Percentiles rank a stretch among this genome's conserved stretches.
Conservation (phyloP, 2,888 invertebrate species). For the Vanessa cardui region DNA sequence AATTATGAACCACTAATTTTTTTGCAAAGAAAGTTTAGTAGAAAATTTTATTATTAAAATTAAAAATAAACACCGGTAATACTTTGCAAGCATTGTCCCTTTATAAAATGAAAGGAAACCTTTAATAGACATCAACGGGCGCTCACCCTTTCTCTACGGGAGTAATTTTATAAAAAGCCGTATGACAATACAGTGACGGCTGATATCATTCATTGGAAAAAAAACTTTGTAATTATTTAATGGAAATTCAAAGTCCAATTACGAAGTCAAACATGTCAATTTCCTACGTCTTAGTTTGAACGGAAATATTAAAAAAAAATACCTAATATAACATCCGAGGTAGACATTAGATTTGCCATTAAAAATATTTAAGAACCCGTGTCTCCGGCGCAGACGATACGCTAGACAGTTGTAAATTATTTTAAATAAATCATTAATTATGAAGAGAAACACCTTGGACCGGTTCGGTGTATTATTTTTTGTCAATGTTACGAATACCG, state of each 20-base stretch:
- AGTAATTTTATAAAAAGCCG: neutral
- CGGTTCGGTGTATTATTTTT: constrained; percentile 2
- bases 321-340: neutral
- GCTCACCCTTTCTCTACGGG: constrained; percentile 21
- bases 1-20: too few relatives aligned
- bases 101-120: constrained; percentile 44
- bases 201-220: too few relatives aligned
- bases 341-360: neutral
- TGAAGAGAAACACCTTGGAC: constrained; percentile 7
- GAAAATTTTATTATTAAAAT: too few relatives aligned
- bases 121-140: constrained; percentile 68
- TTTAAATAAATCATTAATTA: constrained; percentile 18
- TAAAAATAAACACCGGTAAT: too few relatives aligned
- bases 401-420: constrained; percentile 25
- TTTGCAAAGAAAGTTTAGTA: too few relatives aligned
- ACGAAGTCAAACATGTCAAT: too few relatives aligned
- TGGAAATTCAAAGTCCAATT: too few relatives aligned
- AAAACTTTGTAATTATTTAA: too few relatives aligned
- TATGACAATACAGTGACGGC: too few relatives aligned
- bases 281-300: too few relatives aligned
- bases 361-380: neutral
- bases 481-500: neutral
- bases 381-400: constrained; percentile 20
- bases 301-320: neutral
- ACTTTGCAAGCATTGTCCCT: constrained; percentile 6